Evolutionary conservation across 2,797 vertebrate genomes (phyloP).

Genomic region (Chelon auratus): DNA sequence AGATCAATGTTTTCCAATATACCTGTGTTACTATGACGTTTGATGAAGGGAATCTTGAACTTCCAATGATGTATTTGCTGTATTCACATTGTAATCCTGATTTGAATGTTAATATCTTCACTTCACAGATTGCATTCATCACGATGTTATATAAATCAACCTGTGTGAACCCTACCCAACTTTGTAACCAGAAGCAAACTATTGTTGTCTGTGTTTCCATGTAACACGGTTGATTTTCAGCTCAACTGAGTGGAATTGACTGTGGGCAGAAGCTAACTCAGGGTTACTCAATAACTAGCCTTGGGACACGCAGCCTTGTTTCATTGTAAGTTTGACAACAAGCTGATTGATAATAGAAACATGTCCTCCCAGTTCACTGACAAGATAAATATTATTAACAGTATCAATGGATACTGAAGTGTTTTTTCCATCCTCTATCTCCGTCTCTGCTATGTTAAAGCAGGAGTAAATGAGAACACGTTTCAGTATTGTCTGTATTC

Average conservation of each 20-base stretch:
- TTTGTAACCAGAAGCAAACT: constrained; percentile 24
- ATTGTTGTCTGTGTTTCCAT: constrained; percentile 42
- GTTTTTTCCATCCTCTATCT: constrained; percentile 9
- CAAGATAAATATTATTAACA: constrained; percentile 16
- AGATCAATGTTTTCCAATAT: neutral
- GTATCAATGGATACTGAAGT: constrained; percentile 15
- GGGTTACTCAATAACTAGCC: constrained; percentile 64
- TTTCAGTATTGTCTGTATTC: constrained; percentile 57
- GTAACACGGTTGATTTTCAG: constrained; percentile 71
- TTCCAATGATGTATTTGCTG: neutral
- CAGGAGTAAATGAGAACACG: constrained; percentile 22
- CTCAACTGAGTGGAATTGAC: constrained; percentile 70
- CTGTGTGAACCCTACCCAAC: neutral
- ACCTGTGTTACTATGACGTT: constrained; percentile 3
- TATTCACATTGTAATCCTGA: constrained; percentile 25
- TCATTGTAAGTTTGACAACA: constrained; percentile 52
- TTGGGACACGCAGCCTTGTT: constrained; percentile 37
- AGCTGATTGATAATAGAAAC: constrained; percentile 56
- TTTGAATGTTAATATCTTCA: constrained; percentile 39
- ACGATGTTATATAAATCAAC: constrained; percentile 5
- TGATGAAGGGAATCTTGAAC: constrained; percentile 9
- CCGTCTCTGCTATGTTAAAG: constrained; percentile 1
- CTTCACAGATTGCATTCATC: constrained; percentile 9
- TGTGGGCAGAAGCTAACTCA: constrained; percentile 58
- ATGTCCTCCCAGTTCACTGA: constrained; percentile 8